Base-by-base conservation (phyloP, 2,797 vertebrate species). In the Pteronotus mesoamericanus region DNA sequence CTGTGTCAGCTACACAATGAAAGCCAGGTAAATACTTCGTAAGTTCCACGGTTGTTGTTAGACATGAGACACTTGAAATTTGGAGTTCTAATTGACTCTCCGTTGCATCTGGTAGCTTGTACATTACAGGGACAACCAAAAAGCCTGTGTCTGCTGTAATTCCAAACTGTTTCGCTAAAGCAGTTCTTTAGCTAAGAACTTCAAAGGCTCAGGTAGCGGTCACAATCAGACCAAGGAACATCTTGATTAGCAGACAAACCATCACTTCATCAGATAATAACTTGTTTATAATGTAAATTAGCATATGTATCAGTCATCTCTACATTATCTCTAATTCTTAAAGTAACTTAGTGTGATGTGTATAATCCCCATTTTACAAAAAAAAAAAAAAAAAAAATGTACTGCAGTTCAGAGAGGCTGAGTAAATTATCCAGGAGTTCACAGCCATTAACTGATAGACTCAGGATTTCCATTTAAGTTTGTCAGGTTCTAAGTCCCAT, bases 351-450 rank as follows among this genome's bases (percentile, higher is more conserved):
- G 37, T 57, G 26, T 75, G n/a, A 95, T 71, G 59, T 14, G 87
- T 53, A 61, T 22, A 83, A 37, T 68, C 12, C 21, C 42, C 48
- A 89, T 86, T 95, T 93, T 91, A 94, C 21, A 96, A 93, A 79
- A 77, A 79, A 91, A 37, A 39, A n/a, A 24, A n/a, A n/a, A n/a
- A n/a, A n/a, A n/a, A n/a, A n/a, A n/a, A n/a, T n/a, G n/a, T 64
- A 61, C 64, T 92, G 22, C 68, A 92, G 19, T 59, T 94, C 90
- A 93, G 84, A 89, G 53, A 90, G 3, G 48, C 48, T 94, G 24
- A 91, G 15, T 85, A 48, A 68, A 24, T 95, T 91, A 66, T 14
- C 24, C 4, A 89, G 53, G 72, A 91, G 86, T 77, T 86, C 21
- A 90, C 14, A 74, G 9, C 42, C 53, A 71, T 86, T 83, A 61